Percentiles rank a stretch among this genome's conserved stretches.
phyloP scores from a whole-genome alignment of 2,113 vertebrate species.

The Sapajus apella region DNA sequence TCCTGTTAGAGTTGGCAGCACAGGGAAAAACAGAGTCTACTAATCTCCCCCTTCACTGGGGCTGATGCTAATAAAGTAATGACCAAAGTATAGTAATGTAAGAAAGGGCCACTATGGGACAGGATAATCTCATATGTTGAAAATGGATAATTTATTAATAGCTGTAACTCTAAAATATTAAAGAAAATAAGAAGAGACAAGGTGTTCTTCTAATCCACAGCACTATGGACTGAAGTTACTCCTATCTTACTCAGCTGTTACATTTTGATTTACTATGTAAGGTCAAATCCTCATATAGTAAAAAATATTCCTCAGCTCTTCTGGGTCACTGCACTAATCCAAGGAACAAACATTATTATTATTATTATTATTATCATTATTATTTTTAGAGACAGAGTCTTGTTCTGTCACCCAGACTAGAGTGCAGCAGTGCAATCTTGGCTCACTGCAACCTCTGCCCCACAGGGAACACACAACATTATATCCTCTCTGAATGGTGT shows the following conservation, averaged over 20 bases:
- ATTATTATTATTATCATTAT: no score
- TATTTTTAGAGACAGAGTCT: no score
- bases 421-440: no score
- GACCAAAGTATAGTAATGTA: background rate
- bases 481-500: background rate
- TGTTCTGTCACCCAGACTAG: no score
- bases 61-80: background rate
- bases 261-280: background rate
- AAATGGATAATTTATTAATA: background rate
- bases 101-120: background rate
- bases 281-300: background rate
- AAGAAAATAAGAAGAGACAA: background rate
- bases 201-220: background rate
- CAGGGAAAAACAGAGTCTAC: background rate
- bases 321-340: background rate
- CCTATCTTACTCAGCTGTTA: fast-evolving
- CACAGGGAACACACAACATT: background rate
- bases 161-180: background rate
- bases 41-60: background rate
- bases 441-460: no score
- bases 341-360: background rate
- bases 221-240: background rate
- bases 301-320: background rate
- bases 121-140: background rate
- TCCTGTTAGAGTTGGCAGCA: background rate